Evolutionary conservation across 30 jellyfish, hydroid and myxozoan genomes (phyloP), one percentile per base, ranked within the genome.

Genomic region (Hydractinia echinata): DNA sequence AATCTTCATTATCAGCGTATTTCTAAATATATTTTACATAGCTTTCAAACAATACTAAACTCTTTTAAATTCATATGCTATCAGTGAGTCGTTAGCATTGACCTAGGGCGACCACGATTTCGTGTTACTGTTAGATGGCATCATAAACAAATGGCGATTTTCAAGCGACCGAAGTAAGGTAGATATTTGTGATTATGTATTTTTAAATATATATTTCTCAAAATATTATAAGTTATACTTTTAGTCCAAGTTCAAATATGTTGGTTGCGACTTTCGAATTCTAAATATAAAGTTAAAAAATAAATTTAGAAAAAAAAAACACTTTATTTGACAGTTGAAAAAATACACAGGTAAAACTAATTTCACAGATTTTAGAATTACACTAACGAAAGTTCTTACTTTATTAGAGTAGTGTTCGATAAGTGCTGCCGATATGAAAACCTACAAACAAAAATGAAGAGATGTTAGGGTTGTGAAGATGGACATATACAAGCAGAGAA

Each of bases 171-270:
- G 2, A 30, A 30, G 44, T 1, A 30, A 30, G 1, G 2, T 30
- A 30, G 44, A 0, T 2, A 30, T 30, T 30, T 30, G 44, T 30
- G 44, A 30, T n/a, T n/a, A n/a, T 30, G 44, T 30, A 0, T 30
- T 30, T 30, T 30, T 30, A 30, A 30, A 0, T 30, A 30, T 30
- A 30, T 2, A 30, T 30, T 20, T 0, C 58, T 20, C 61, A 11
- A 55, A n/a, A 55, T 7, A 8, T 79, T n/a, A n/a, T 16, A 62
- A 48, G 11, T 11, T 76, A 15, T 86, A 91, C 98, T 89, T 91
- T 91, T 85, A 91, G 83, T 53, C 98, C 98, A 72, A 91, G 94
- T 52, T 91, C 98, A 77, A 91, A 91, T 30, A 91, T 91, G 67
- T 91, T 91, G 11, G 87, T 78, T n/a, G 98, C 96, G 51, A 91